Percentiles rank a stretch among this genome's conserved stretches.
Evolutionary conservation across 2,888 invertebrate species (phyloP).

Genomic region (Lomographa bimaculata): DNA sequence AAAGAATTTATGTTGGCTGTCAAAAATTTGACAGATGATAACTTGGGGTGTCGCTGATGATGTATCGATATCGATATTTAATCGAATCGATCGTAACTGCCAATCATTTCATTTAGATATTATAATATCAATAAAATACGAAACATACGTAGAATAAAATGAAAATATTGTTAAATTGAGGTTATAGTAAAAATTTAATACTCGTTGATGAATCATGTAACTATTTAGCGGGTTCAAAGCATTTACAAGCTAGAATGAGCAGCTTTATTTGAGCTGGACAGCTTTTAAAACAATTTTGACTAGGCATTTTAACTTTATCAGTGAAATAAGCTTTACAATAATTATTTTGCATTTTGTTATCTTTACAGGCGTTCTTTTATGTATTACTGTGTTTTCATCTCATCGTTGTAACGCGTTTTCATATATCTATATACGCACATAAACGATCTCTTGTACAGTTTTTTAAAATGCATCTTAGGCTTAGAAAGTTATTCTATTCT

Average conservation of each 20-base stretch:
- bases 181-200: slow-evolving; percentile 80
- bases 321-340: slow-evolving; percentile 36
- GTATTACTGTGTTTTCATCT: slow-evolving; percentile 24
- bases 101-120: slow-evolving; percentile 68
- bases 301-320: slow-evolving; percentile 17
- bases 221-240: slow-evolving; percentile 49
- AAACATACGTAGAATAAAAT: slow-evolving; percentile 69
- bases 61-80: slow-evolving; percentile 43
- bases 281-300: slow-evolving; percentile 19
- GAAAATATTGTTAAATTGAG: slow-evolving; percentile 72
- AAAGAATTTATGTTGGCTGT: slow-evolving; percentile 19
- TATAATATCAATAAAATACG: slow-evolving; percentile 56
- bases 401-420: slow-evolving; percentile 29
- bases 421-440: slow-evolving; percentile 60
- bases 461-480: slow-evolving; percentile 38
- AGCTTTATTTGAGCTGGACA: slow-evolving; percentile 39
- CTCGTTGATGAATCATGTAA: slow-evolving; percentile 70
- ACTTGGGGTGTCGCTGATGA: slow-evolving; percentile 25
- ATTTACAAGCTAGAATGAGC: slow-evolving; percentile 42
- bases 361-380: slow-evolving; percentile 27
- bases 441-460: slow-evolving; percentile 54
- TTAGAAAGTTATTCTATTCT: slow-evolving; percentile 42
- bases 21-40: slow-evolving; percentile 4
- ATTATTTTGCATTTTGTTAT: slow-evolving; percentile 39
- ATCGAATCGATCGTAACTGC: slow-evolving; percentile 62